A percentile compares a stretch with the other conserved stretches of the same genome.
These are phyloP conservation scores for Scleropages formosus DNA, from an alignment of 2,797 vertebrate species.

Conservation along the genomic window DNA sequence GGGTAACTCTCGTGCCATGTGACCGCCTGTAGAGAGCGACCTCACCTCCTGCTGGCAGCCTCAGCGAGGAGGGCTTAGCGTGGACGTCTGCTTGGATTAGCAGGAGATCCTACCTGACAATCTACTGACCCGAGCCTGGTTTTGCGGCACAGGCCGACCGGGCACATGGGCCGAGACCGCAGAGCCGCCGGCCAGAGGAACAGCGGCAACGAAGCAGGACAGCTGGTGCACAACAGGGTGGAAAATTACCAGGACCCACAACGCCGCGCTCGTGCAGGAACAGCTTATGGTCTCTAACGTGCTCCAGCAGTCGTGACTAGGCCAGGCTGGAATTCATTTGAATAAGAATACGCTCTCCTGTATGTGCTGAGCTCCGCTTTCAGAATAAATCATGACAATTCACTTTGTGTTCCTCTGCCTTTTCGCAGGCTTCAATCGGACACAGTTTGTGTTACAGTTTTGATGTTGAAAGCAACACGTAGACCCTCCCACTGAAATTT, in stretches of 20 bases:
- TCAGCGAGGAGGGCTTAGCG: constrained; percentile 56
- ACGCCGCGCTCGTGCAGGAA: too few relatives aligned
- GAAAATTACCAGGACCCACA: too few relatives aligned
- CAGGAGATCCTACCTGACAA: constrained; percentile 49
- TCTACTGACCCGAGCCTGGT: constrained; percentile 41
- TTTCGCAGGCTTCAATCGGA: neutral
- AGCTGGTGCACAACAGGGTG: too few relatives aligned
- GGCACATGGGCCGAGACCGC: neutral
- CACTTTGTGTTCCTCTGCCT: neutral
- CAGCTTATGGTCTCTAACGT: too few relatives aligned
- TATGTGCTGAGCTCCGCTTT: neutral
- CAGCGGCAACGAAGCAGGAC: too few relatives aligned
- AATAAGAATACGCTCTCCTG: too few relatives aligned
- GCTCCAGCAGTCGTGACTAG: too few relatives aligned
- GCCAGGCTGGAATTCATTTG: too few relatives aligned
- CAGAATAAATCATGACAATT: neutral
- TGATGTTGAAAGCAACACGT: neutral
- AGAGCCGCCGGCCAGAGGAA: too few relatives aligned
- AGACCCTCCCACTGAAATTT: constrained; percentile 7
- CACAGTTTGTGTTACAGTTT: neutral
- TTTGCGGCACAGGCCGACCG: neutral
- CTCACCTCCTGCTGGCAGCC: constrained; percentile 26
- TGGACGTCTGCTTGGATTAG: constrained; percentile 55
- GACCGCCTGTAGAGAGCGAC: neutral
- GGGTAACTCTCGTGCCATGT: too few relatives aligned